Evolutionary conservation across 2,888 invertebrate genomes (phyloP).

Genomic region (Penaeus monodon): DNA sequence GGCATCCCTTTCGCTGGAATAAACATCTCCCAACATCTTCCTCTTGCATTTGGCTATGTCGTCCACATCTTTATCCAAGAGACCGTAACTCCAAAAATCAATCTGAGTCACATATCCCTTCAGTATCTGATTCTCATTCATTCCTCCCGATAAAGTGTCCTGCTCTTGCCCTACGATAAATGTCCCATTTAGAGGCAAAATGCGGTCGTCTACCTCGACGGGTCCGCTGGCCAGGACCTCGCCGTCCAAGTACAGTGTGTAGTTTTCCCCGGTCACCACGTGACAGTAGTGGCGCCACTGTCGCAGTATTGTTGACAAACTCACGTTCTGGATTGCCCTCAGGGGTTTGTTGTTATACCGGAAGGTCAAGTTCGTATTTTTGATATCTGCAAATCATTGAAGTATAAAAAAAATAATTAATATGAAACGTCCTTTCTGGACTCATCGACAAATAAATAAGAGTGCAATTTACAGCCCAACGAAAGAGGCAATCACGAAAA

Average conservation of each 20-base stretch:
- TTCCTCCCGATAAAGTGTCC: background rate
- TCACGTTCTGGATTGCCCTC: background rate
- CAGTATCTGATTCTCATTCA: slow-evolving; percentile 5
- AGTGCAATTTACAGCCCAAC: too few relatives aligned
- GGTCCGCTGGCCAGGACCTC: background rate
- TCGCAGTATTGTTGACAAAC: background rate
- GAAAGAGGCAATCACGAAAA: too few relatives aligned
- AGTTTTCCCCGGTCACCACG: background rate
- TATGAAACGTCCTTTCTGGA: too few relatives aligned
- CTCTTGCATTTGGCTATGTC: background rate
- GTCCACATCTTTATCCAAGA: background rate
- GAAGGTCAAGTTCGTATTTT: background rate
- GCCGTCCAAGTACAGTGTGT: slow-evolving; percentile 13
- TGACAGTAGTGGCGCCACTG: slow-evolving; percentile 7
- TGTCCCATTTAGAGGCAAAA: background rate
- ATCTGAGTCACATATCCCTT: slow-evolving; percentile 15
- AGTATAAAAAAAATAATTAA: too few relatives aligned
- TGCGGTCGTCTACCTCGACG: background rate
- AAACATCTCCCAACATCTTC: background rate
- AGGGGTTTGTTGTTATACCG: background rate
- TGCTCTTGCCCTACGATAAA: slow-evolving; percentile 10
- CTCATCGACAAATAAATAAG: too few relatives aligned
- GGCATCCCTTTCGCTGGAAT: background rate
- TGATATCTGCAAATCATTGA: too few relatives aligned
- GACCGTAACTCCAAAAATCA: background rate